Base-by-base conservation (phyloP, 2,113 vertebrate genomes). In the Martes martes region DNA sequence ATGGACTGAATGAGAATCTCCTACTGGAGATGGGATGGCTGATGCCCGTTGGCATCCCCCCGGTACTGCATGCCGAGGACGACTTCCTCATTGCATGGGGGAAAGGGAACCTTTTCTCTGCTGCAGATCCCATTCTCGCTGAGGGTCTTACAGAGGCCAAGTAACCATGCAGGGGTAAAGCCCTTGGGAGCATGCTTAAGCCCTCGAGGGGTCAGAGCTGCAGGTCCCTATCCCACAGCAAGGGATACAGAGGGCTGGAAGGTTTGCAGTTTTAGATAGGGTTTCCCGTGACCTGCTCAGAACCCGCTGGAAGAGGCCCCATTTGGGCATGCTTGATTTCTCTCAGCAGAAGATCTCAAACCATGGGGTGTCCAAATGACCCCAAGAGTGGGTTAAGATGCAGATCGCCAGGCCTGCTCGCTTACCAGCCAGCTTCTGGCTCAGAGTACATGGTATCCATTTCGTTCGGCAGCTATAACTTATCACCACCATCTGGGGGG, bases 21-120 rank as follows among this genome's bases (percentile, higher is more conserved):
- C 61, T 18, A 2, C 4, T 1, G 39, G 42, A n/a, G 45, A 18
- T 47, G 55, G 11, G 6, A 0, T 1, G 33, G 23, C 16, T 3
- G 47, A 33, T 2, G 33, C 33, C 2, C 0, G 45, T 65, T 28
- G 2, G 0, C 31, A 7, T 33, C 21, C 80, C 69, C 78, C 14
- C 0, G 8, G 67, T 19, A 14, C 42, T 61, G 33, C 24, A 11
- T 0, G n/a, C 47, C 4, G 19, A 9, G 4, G 57, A 24, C 0
- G 2, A 50, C 31, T 23, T 39, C 55, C n/a, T 23, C 9, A 8
- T 3, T 18, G 18, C 33, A 11, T 3, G 11, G 24, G 15, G 0
- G 8, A 6, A 3, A 31, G 57, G 81, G n/a, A 11, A 3, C 11
- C 2, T 16, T 63, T 26, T 45, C 76, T 67, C 50, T 55, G 57